Conservation (phyloP, 2,113 vertebrate species). For the Oxyruncus cristatus region DNA sequence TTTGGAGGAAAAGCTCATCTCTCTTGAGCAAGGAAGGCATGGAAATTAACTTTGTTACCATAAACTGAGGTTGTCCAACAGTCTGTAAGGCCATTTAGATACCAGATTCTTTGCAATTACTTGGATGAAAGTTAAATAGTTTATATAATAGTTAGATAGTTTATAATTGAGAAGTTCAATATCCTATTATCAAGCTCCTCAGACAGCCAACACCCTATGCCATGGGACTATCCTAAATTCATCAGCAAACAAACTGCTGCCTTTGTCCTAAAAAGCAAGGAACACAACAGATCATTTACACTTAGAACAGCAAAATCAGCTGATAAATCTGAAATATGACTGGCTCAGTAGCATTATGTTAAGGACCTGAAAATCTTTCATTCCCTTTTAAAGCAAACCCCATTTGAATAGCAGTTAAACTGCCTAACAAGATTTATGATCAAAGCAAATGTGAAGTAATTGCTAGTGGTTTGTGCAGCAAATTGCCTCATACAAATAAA, state of each 20-base stretch:
- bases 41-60: not conserved
- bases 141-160: not conserved
- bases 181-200: not conserved
- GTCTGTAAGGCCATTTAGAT: not conserved
- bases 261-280: not conserved
- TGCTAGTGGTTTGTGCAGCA: conserved; percentile 27
- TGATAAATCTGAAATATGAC: not conserved
- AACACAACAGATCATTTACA: not conserved
- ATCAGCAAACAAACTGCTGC: not conserved
- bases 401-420: conserved; percentile 41
- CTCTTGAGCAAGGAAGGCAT: not conserved
- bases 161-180: not conserved
- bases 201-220: not conserved
- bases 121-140: not conserved
- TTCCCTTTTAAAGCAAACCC: conserved; percentile 6
- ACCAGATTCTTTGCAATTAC: not conserved
- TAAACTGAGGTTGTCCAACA: not conserved
- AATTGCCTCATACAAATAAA: conserved; percentile 38
- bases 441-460: conserved; percentile 51
- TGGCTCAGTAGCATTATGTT: not conserved
- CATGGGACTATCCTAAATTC: not conserved
- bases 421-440: conserved; percentile 43
- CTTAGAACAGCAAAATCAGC: not conserved
- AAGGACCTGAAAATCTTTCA: not conserved
- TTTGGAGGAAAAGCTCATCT: not conserved